Evolutionary conservation across 2,888 invertebrate genomes (phyloP).

Genomic region (Linnaemya vulpina): DNA sequence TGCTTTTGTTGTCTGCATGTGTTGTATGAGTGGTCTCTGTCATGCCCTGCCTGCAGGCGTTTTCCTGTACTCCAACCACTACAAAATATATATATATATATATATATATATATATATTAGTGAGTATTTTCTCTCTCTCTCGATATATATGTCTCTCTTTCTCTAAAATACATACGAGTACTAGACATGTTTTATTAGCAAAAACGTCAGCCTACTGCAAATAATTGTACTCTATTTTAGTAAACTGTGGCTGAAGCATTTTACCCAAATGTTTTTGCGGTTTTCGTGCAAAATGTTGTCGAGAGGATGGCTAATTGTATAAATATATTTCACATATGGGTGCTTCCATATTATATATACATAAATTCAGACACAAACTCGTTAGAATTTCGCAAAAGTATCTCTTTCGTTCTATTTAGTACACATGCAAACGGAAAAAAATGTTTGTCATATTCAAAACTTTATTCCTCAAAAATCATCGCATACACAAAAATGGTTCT

Average conservation of each 20-base stretch:
- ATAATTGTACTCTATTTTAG: conserved; percentile 56
- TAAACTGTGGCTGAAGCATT: conserved; percentile 51
- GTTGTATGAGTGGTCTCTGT: conserved; percentile 36
- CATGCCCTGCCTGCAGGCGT: conserved; percentile 47
- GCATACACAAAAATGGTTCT: too few species aligned
- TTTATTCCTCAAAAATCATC: too few species aligned
- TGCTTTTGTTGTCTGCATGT: not conserved
- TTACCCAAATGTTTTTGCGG: not conserved
- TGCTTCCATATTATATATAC: too few species aligned
- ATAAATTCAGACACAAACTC: too few species aligned
- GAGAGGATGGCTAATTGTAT: not conserved
- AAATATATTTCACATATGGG: not conserved
- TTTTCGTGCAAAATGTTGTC: not conserved
- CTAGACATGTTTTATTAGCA: not conserved
- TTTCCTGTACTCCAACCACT: conserved; percentile 34
- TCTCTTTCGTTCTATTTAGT: too few species aligned
- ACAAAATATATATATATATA: conserved; percentile 2
- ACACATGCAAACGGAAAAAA: too few species aligned
- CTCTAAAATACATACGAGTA: too few species aligned
- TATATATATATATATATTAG: conserved; percentile 6
- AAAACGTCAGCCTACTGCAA: conserved; percentile 16
- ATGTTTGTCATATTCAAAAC: too few species aligned
- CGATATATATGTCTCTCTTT: too few species aligned
- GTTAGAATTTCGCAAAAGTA: too few species aligned
- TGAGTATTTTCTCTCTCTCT: not conserved